Percentiles rank a stretch among this genome's conserved stretches.
These are phyloP conservation scores for Agriotes lineatus DNA, from an alignment of 2,888 invertebrate species.

Conservation along the genomic window DNA sequence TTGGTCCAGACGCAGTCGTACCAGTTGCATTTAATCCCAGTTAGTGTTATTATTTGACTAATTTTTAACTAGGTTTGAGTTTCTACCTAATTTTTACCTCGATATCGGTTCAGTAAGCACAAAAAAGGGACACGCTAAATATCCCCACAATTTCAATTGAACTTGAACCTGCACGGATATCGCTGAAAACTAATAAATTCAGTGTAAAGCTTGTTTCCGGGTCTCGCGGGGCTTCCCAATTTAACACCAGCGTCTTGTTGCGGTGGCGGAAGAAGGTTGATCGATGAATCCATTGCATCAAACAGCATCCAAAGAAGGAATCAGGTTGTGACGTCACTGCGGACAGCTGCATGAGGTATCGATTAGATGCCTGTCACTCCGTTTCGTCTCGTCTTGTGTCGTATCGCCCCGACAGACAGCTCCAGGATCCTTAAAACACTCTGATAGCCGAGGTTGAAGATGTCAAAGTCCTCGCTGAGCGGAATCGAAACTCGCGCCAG, in stretches of 20 bases:
- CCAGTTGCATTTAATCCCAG: no score
- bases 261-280: constrained; percentile 5
- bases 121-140: no score
- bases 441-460: constrained; percentile 31
- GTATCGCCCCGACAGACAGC: constrained; percentile 56
- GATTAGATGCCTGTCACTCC: constrained; percentile 63
- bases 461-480: constrained; percentile 28
- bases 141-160: no score
- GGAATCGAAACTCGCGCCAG: constrained; percentile 20
- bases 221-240: constrained; percentile 3
- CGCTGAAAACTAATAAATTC: not conserved
- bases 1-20: no score
- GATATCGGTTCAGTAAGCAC: no score
- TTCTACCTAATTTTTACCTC: no score
- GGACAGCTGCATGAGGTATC: constrained; percentile 66
- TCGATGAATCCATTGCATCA: constrained; percentile 46
- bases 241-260: constrained; percentile 2
- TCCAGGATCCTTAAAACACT: constrained; percentile 41
- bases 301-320: constrained; percentile 51
- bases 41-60: no score
- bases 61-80: no score
- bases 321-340: constrained; percentile 65
- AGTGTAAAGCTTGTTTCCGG: not conserved
- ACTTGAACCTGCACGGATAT: no score
- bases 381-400: constrained; percentile 60